A percentile compares a stretch with the other conserved stretches of the same genome.
Evolutionary conservation across 2,888 invertebrate species (phyloP).

Genomic region (Melieria omissa): DNA sequence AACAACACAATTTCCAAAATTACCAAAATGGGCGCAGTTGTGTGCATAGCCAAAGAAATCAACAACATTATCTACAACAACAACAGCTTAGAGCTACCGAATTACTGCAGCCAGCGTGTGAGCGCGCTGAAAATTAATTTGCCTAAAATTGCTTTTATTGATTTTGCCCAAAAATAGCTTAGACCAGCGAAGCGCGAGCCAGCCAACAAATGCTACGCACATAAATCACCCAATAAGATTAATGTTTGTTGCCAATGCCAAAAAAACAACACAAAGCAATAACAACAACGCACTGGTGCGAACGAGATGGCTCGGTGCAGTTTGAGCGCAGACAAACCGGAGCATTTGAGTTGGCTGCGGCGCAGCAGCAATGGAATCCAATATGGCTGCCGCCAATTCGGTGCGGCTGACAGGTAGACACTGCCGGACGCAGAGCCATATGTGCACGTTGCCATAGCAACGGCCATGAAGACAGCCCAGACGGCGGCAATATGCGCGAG

Average conservation of each 20-base stretch:
- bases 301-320: neutral
- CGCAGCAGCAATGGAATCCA: slow-evolving; percentile 60
- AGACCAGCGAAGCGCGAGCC: too few relatives aligned
- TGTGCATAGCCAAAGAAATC: too few relatives aligned
- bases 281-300: slow-evolving; percentile 26
- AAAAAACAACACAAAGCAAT: slow-evolving; percentile 37
- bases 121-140: too few relatives aligned
- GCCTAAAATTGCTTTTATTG: too few relatives aligned
- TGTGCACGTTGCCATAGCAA: slow-evolving; percentile 39
- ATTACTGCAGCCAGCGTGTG: too few relatives aligned
- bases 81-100: too few relatives aligned
- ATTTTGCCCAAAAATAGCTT: too few relatives aligned
- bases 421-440: slow-evolving; percentile 40
- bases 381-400: slow-evolving; percentile 56
- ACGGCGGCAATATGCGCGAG: neutral
- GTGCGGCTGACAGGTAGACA: slow-evolving; percentile 54
- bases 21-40: too few relatives aligned
- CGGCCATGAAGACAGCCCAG: slow-evolving; percentile 6
- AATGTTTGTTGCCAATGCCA: slow-evolving; percentile 17
- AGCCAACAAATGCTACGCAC: neutral
- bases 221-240: slow-evolving; percentile 1
- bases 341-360: neutral
- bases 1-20: too few relatives aligned
- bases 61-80: too few relatives aligned
- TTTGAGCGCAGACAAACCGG: too few relatives aligned